Base-by-base conservation (phyloP, 2,113 vertebrate genomes). In the Elachura formosa region DNA sequence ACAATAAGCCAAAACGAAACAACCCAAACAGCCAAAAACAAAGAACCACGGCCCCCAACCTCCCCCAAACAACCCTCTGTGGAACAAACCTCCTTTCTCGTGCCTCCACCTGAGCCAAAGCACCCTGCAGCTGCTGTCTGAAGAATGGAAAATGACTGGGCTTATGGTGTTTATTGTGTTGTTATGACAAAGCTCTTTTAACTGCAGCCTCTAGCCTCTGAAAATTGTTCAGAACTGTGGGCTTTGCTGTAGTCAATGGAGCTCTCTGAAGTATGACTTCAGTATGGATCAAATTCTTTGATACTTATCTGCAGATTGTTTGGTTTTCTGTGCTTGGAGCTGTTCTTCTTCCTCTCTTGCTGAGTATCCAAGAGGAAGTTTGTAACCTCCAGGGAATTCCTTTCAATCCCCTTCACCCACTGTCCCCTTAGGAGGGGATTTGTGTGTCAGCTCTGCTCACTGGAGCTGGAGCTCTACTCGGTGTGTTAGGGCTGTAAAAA, bases 41-140 rank as follows among this genome's bases (percentile, higher is more conserved):
- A 40, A 40, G 61, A 54, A 46, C 8, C 9, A 25, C 6, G 10
- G 2, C 5, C 17, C 1, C 13, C 14, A 34, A 17, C 14, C 0
- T 0, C 4, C 2, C 5, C 29, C 8, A 25, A 10, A 36, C 10
- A 78, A 4, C 5, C 1, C 12, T 74, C 9, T 45, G 15, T 69
- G 66, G 74, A 79, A n/a, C 5, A 56, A 38, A 29, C 6, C 4
- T 51, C 16, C 24, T 55, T 62, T 54, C 24, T 26, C 36, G 63
- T 84, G 52, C 31, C 8, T 33, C 24, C 11, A 41, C 20, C 45
- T 51, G 51, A 84, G 45, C n/a, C 55, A 10, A 61, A 84, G 29
- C 40, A 55, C 5, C 10, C 22, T 51, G 69, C 3, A 19, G 33
- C 4, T 31, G 14, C 41, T 82, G 22, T 11, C 28, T 79, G 84